Conservation (phyloP, 2,888 invertebrate genomes). For the Parnassius glacialis region DNA sequence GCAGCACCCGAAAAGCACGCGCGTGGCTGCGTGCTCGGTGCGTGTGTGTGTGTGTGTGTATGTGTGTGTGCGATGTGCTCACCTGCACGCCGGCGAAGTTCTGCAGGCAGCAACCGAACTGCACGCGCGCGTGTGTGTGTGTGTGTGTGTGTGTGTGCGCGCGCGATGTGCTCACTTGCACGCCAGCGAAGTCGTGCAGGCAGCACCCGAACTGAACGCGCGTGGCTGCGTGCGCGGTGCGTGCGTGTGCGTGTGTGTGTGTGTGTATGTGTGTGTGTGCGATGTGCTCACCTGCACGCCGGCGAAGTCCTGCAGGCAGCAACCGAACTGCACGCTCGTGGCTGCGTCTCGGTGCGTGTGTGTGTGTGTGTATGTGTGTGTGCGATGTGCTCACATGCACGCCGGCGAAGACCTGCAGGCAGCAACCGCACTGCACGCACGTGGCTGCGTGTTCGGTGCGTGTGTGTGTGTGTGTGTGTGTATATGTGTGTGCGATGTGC, state of each 20-base stretch:
- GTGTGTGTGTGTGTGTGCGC: no score
- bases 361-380: neutral
- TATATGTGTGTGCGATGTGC: no score
- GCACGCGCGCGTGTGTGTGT: conserved; percentile 84
- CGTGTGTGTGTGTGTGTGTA: neutral
- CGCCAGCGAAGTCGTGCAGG: conserved; percentile 89
- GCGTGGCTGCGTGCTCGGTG: neutral
- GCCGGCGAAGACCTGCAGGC: conserved; percentile 89
- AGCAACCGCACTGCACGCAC: conserved; percentile 94
- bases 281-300: no score
- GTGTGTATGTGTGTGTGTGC: no score
- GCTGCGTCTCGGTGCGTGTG: no score
- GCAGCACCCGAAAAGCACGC: no score
- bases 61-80: neutral
- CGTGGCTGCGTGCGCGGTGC: conserved; percentile 92
- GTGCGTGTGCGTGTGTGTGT: no score
- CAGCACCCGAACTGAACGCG: conserved; percentile 94
- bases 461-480: conserved; percentile 66
- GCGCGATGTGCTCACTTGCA: conserved; percentile 75
- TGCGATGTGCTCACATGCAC: conserved; percentile 79
- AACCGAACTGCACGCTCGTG: no score
- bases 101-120: conserved; percentile 93
- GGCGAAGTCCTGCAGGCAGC: no score
- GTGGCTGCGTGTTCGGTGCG: conserved; percentile 98
- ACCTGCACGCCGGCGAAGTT: conserved; percentile 90